Percentiles rank a stretch among this genome's conserved stretches.
phyloP scores from a whole-genome alignment of 2,113 vertebrate genomes.

The Apteryx owenii region DNA sequence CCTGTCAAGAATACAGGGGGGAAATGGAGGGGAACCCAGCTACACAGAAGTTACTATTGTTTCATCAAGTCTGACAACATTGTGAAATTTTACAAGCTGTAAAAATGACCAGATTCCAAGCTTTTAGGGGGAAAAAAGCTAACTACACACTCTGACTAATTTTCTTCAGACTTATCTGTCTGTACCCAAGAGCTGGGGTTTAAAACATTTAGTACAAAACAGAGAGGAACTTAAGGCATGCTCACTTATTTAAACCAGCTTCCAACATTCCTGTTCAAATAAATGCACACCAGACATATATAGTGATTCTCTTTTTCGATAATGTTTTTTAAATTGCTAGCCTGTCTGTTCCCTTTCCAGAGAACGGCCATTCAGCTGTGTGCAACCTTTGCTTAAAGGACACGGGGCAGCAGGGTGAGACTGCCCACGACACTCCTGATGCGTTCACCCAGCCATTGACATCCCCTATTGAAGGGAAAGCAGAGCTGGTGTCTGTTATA shows the following conservation, averaged over 20 bases:
- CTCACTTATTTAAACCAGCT: not conserved
- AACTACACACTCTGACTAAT: not conserved
- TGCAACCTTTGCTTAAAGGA: not conserved
- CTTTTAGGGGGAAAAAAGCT: constrained; percentile 2
- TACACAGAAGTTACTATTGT: not conserved
- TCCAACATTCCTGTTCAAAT: not conserved
- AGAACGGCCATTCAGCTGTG: not conserved
- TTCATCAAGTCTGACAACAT: not conserved
- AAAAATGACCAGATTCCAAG: not conserved
- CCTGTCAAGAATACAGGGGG: not conserved
- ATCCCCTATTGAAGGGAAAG: not conserved
- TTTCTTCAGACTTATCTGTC: not conserved
- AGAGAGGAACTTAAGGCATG: not conserved
- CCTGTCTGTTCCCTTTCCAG: not conserved
- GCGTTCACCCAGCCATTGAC: not conserved
- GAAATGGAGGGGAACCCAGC: not conserved
- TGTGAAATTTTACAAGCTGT: not conserved
- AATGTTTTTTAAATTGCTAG: not conserved
- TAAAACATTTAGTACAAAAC: not conserved
- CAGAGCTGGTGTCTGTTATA: not conserved
- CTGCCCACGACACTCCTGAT: not conserved
- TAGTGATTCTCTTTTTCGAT: not conserved
- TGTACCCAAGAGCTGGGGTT: not conserved
- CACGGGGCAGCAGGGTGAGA: not conserved
- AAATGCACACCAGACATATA: not conserved